Evolutionary conservation across 2,888 invertebrate genomes (phyloP).

Genomic region (Sabatieria punctata): DNA sequence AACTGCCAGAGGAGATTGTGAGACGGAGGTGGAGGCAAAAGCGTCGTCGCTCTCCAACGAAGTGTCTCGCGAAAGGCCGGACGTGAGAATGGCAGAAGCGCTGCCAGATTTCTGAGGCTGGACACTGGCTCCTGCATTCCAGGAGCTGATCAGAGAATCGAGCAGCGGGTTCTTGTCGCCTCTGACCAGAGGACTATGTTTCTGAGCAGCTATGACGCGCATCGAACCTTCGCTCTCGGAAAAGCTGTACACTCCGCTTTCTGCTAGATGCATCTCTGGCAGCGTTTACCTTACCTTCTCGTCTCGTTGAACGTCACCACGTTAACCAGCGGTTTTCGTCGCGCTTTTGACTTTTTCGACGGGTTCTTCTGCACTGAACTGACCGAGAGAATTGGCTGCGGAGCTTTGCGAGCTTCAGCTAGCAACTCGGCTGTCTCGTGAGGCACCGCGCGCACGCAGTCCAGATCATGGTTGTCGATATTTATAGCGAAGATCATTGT

Average conservation of each 20-base stretch:
- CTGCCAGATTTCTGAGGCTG: too few species aligned
- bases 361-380: neutral
- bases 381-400: slow-evolving; percentile 6
- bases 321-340: slow-evolving; percentile 1
- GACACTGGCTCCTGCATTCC: too few species aligned
- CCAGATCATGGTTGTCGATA: slow-evolving; percentile 56
- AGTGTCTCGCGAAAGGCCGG: too few species aligned
- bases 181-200: too few species aligned
- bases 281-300: too few species aligned
- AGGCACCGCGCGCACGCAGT: slow-evolving; percentile 31
- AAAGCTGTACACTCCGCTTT: neutral
- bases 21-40: too few species aligned
- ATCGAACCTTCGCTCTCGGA: neutral
- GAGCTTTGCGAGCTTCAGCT: slow-evolving; percentile 1
- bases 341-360: neutral
- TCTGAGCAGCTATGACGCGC: neutral
- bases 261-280: too few species aligned
- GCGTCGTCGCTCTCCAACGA: too few species aligned
- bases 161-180: too few species aligned
- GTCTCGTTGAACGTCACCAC: neutral
- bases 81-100: too few species aligned
- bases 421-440: slow-evolving; percentile 3
- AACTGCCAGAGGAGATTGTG: too few species aligned
- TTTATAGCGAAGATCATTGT: slow-evolving; percentile 78
- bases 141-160: too few species aligned